A percentile compares a stretch with the other conserved stretches of the same genome.
These are phyloP conservation scores for Anolis apletophallus DNA, from an alignment of 2,797 vertebrate genomes.

Conservation along the genomic window DNA sequence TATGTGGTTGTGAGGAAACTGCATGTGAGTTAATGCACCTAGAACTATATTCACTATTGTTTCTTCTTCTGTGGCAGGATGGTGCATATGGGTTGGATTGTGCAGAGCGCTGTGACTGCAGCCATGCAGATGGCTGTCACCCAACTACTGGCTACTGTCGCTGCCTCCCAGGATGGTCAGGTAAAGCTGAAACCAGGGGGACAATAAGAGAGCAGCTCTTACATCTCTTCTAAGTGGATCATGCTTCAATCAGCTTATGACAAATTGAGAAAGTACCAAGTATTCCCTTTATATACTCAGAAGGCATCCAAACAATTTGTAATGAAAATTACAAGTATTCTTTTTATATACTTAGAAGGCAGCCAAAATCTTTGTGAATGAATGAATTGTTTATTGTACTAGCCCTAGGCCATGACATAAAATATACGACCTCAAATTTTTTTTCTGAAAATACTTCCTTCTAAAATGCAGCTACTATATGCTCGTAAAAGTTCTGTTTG, in stretches of 20 bases:
- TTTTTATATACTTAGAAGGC: no score
- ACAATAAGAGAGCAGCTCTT: neutral
- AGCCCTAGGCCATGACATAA: no score
- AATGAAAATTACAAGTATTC: no score
- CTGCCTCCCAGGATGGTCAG: constrained; percentile 95
- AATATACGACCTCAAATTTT: no score
- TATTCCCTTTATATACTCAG: neutral
- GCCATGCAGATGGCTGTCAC: constrained; percentile 95
- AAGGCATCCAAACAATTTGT: neutral
- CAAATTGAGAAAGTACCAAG: neutral
- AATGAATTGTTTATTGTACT: no score
- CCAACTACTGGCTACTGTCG: constrained; percentile 90
- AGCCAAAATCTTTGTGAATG: neutral
- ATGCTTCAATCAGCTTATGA: neutral
- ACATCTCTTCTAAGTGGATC: neutral
- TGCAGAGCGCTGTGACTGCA: constrained; percentile 93
- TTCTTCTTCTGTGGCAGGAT: constrained; percentile 78
- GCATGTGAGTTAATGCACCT: neutral
- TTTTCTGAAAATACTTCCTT: neutral
- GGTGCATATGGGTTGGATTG: constrained; percentile 93
- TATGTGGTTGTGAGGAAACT: neutral
- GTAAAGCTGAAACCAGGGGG: constrained; percentile 71
- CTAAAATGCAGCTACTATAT: no score
- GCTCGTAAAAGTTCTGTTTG: neutral
- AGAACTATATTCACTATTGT: neutral